phyloP scores from a whole-genome alignment of 2,113 vertebrate genomes.

The Mus pahari region DNA sequence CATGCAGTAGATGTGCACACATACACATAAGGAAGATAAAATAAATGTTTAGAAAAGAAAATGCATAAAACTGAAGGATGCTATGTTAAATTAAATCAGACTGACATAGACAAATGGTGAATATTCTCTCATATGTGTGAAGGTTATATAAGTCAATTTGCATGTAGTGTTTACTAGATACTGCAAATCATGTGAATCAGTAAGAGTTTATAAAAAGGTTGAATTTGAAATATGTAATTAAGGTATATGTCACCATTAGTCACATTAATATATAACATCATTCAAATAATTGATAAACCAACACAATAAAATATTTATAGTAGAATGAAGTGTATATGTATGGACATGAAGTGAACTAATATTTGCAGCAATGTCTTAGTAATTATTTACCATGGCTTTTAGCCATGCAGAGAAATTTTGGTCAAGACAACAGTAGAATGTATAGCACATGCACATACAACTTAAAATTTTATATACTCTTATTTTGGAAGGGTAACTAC shows the following conservation, averaged over 20 bases:
- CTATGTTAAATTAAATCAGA: background rate
- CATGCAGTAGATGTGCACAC: too few species aligned
- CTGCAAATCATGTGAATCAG: background rate
- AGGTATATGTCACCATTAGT: background rate
- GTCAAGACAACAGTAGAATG: background rate
- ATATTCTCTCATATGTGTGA: background rate
- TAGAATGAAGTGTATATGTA: background rate
- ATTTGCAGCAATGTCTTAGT: background rate
- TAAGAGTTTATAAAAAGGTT: too few species aligned
- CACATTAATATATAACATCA: background rate
- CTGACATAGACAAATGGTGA: background rate
- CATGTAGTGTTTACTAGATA: background rate
- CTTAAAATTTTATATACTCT: background rate
- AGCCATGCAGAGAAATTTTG: background rate
- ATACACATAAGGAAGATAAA: background rate
- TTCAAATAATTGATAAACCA: background rate
- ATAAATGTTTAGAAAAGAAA: background rate
- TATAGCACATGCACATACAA: background rate
- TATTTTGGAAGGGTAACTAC: background rate
- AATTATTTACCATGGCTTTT: background rate
- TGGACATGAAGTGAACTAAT: background rate
- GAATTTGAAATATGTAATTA: background rate
- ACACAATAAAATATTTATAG: background rate
- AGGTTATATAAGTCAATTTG: background rate
- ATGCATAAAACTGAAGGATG: background rate